A percentile compares a stretch with the other conserved stretches of the same genome.
These are phyloP conservation scores for Petroica traversi DNA, from an alignment of 2,113 vertebrate genomes.

Conservation along the genomic window DNA sequence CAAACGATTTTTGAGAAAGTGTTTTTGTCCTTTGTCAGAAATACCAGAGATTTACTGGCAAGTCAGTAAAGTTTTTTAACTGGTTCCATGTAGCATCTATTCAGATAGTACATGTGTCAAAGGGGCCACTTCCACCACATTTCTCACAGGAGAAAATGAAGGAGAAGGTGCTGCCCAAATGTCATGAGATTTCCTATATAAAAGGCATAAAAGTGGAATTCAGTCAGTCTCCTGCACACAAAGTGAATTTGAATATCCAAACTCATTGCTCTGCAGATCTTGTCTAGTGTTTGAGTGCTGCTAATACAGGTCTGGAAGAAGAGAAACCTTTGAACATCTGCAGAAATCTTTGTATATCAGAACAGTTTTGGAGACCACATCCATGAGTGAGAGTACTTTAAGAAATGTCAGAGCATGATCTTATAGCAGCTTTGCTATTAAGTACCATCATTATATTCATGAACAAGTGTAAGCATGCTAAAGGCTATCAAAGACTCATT, in stretches of 20 bases:
- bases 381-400: not conserved
- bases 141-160: constrained; percentile 6
- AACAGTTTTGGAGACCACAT: not conserved
- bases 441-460: not conserved
- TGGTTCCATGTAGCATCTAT: not conserved
- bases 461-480: not conserved
- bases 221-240: not conserved
- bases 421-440: not conserved
- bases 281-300: not conserved
- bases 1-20: constrained; percentile 15
- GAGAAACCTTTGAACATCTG: not conserved
- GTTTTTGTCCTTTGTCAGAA: constrained; percentile 28
- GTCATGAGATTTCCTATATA: not conserved
- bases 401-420: not conserved
- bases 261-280: not conserved
- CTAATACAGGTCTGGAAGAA: not conserved
- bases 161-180: not conserved
- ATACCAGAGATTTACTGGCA: constrained; percentile 20
- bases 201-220: not conserved
- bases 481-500: not conserved
- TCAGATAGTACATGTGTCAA: constrained; percentile 22
- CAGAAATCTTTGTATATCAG: not conserved
- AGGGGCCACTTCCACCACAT: not conserved
- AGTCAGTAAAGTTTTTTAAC: not conserved
- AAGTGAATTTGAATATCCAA: not conserved